Percentiles rank a stretch among this genome's conserved stretches.
phyloP scores from a whole-genome alignment of 2,113 vertebrate genomes.

The Psittacus erithacus region DNA sequence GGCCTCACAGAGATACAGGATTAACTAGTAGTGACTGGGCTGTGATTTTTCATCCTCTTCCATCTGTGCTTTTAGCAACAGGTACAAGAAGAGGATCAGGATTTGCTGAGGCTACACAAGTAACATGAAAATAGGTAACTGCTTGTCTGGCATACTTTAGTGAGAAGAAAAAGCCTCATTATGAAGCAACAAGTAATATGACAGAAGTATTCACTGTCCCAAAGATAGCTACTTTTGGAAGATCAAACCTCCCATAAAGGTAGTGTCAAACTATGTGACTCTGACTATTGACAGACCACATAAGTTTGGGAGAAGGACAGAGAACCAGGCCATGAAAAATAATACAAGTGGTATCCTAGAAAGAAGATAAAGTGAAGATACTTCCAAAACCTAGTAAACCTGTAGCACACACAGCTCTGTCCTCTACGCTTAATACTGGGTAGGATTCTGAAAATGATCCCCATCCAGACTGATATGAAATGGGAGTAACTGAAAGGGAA shows the following conservation, averaged over 20 bases:
- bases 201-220: background rate
- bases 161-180: background rate
- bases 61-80: background rate
- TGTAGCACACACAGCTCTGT: background rate
- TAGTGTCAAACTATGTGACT: background rate
- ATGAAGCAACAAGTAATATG: background rate
- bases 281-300: background rate
- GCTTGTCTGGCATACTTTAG: background rate
- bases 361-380: background rate
- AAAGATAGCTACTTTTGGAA: background rate
- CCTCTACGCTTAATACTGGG: background rate
- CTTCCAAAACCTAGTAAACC: background rate
- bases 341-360: background rate
- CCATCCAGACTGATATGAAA: background rate
- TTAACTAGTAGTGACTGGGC: background rate
- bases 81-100: background rate
- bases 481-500: background rate
- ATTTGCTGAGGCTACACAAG: background rate
- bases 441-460: background rate
- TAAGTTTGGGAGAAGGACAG: background rate
- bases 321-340: background rate
- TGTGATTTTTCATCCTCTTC: background rate
- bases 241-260: background rate
- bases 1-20: background rate
- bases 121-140: background rate